Conservation (phyloP, 2,888 invertebrate genomes). For the Athalia cordata region DNA sequence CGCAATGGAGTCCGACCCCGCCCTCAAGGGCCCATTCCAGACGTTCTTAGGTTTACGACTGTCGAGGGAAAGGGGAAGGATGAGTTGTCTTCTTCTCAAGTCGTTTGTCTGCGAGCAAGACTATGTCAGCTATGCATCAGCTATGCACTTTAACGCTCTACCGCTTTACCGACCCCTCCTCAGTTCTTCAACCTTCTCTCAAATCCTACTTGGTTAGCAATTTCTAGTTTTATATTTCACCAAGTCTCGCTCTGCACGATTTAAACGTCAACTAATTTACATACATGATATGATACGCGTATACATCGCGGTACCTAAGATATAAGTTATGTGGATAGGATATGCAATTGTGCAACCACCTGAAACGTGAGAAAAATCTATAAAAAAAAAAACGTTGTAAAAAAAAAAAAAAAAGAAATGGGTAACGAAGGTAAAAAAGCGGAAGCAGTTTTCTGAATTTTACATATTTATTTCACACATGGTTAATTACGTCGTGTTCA, state of each 20-base stretch:
- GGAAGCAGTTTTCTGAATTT: too few relatives aligned
- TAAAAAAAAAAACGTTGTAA: neutral
- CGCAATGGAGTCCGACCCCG: neutral
- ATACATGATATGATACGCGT: neutral
- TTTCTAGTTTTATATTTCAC: neutral
- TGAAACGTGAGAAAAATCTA: neutral
- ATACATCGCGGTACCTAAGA: too few relatives aligned
- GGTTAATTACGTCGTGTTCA: too few relatives aligned
- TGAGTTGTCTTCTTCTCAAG: constrained; percentile 42
- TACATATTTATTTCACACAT: too few relatives aligned
- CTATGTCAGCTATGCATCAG: constrained; percentile 45
- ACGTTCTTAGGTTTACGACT: constrained; percentile 54
- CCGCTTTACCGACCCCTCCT: constrained; percentile 30
- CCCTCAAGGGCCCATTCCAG: constrained; percentile 50
- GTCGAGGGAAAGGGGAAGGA: constrained; percentile 42
- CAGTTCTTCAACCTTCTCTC: constrained; percentile 39
- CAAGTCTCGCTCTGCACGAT: neutral
- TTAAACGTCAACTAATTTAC: too few relatives aligned
- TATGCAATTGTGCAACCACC: neutral
- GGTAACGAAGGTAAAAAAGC: too few relatives aligned
- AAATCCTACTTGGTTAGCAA: constrained; percentile 22
- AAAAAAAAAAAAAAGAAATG: neutral
- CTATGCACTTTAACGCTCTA: constrained; percentile 45
- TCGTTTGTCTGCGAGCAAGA: constrained; percentile 44
- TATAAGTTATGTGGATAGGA: neutral